Evolutionary conservation across 2,797 vertebrate genomes (phyloP), one percentile per base, ranked within the genome.

Genomic region (Aeoliscus strigatus): DNA sequence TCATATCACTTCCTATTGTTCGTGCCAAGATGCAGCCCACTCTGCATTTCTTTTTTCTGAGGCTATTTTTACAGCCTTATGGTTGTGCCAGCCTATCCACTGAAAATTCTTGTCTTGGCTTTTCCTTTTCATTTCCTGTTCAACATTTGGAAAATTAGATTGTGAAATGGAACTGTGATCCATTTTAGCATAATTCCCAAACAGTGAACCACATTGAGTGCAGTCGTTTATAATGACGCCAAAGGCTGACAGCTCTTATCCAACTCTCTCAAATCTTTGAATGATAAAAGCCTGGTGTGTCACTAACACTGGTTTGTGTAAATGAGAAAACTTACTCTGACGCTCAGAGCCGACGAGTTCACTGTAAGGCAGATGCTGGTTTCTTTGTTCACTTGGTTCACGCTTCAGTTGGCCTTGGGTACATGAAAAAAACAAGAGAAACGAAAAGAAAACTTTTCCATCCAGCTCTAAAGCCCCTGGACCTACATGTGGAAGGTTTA

Each of bases 1-100:
- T 81, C 74, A 72, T 77, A 75, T 86, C 75, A 70, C 79, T 84
- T 85, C 81, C 83, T 63, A 58, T 75, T 75, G 70, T 76, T 70
- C 67, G 46, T 75, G 79, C 78, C 81, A 77, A 73, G 73, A 70
- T 47, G 59, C 27, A 56, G 65, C 46, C 67, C 58, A 51, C 30
- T 78, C 61, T 59, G 70, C 70, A 45, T 26, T 29, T 63, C 50
- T 66, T 48, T 75, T n/a, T 64, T 73, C 58, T 64, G 17, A 38
- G 47, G 53, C 48, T 60, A 51, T 48, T 65, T 63, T 59, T 42
- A 58, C 50, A 47, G 50, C 35, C 29, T 26, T 15, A 38, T 34
- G 39, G 41, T 61, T 56, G 33, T 59, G 60, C 63, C 54, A 61
- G 61, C 67, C 50, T 33, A 52, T 62, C 38, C 44, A 70, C 52